Evolutionary conservation across 2,113 vertebrate species (phyloP).

Genomic region (Otolemur garnettii): DNA sequence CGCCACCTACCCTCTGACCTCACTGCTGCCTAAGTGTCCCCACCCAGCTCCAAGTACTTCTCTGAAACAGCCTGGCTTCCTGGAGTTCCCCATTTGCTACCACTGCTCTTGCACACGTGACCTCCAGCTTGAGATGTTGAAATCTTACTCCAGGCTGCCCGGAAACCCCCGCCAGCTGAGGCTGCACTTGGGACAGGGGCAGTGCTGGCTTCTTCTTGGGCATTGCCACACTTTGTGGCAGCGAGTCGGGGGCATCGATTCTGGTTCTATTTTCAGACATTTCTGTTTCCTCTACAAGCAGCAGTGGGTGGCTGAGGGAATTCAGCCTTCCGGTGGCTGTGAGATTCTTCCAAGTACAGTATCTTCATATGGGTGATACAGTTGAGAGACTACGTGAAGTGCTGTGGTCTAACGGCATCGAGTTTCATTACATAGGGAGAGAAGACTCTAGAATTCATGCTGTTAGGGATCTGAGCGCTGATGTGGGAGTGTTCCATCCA

Average conservation of each 20-base stretch:
- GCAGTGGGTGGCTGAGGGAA: conserved; percentile 7
- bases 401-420: neutral
- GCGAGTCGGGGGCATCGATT: neutral
- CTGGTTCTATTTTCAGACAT: conserved; percentile 50
- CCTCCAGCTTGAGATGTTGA: conserved; percentile 64
- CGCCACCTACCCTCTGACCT: neutral
- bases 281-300: conserved; percentile 71
- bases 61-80: conserved; percentile 57
- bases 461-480: neutral
- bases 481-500: neutral
- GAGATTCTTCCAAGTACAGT: conserved; percentile 25
- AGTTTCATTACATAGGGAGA: neutral
- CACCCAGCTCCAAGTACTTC: conserved; percentile 40
- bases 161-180: conserved; percentile 71
- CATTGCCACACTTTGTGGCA: conserved; percentile 51
- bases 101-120: conserved; percentile 22
- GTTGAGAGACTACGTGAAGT: neutral
- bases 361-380: neutral
- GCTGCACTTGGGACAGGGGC: neutral
- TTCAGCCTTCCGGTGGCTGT: conserved; percentile 34
- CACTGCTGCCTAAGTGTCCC: neutral
- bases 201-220: neutral
- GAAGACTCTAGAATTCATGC: neutral
- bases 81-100: conserved; percentile 70
- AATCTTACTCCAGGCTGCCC: conserved; percentile 70